Evolutionary conservation across 2,888 invertebrate species (phyloP), one percentile per base, ranked within the genome.

Genomic region (Tetrapedia diversipes): DNA sequence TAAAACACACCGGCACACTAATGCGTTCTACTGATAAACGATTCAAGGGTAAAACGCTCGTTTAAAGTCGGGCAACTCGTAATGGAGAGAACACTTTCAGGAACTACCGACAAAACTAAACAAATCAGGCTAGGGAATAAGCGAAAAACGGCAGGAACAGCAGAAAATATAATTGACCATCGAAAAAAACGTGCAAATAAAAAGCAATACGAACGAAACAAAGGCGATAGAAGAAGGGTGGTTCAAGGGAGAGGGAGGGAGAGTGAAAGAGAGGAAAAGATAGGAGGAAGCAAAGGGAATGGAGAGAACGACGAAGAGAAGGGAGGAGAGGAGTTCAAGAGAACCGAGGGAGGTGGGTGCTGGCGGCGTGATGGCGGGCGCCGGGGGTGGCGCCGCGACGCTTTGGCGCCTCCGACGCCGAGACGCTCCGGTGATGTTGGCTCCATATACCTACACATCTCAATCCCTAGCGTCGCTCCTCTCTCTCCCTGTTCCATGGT

Each of bases 381-480:
- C 90, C 90, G 87, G 86, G 90, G 89, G 88, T 89, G 90, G 90
- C 90, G 91, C 89, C 91, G 90, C 91, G 91, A 91, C 91, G 90
- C 90, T 90, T 88, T 89, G 91, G 90, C 90, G 91, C 89, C 90
- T 89, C 84, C 85, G 80, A 87, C 86, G 87, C 86, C 88, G 89
- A 89, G 89, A 88, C 88, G 86, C 85, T 86, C 77, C 82, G 83
- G 83, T 86, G 88, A 89, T 87, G 87, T 83, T 88, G 88, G 87
- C 86, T 86, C 87, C 88, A 87, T 87, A 80, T 83, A 87, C 85
- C 85, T 60, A 79, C 76, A 80, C 69, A 77, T 77, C 75, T 65
- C 51, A 54, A 57, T 22, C 53, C 49, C 51, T 47, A 45, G 29
- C 57, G 68, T 60, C 72, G 68, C 56, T 64, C 65, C 60, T 51